phyloP scores from a whole-genome alignment of 2,797 vertebrate species.

The Rhadinocentrus ornatus region DNA sequence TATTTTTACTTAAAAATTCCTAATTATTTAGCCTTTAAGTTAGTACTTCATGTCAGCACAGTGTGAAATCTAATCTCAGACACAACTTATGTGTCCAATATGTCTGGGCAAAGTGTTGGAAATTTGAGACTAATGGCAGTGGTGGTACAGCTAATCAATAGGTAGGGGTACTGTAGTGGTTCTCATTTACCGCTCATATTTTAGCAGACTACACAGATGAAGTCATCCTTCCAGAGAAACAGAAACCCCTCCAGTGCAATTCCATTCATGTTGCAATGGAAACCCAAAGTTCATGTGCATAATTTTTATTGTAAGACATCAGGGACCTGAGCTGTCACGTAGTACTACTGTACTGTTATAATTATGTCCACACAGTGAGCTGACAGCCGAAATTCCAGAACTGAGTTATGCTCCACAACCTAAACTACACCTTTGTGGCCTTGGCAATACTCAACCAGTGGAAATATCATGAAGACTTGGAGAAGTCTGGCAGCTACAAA shows the following conservation, averaged over 20 bases:
- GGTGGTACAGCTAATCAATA: background rate
- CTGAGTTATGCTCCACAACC: conserved; percentile 14
- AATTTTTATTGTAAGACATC: background rate
- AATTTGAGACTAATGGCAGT: conserved; percentile 4
- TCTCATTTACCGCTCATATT: background rate
- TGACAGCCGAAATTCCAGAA: conserved; percentile 9
- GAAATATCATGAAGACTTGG: conserved; percentile 35
- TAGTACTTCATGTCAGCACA: background rate
- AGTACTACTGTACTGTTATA: background rate
- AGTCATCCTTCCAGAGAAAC: background rate
- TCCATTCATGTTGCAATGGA: conserved; percentile 4
- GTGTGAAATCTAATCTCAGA: background rate
- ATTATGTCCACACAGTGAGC: background rate
- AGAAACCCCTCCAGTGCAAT: background rate
- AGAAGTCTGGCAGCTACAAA: conserved; percentile 33
- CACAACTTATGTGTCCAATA: background rate
- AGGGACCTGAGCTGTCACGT: conserved; percentile 7
- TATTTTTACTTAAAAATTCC: no score
- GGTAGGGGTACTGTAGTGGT: background rate
- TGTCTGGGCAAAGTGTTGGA: background rate
- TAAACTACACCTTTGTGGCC: conserved; percentile 35
- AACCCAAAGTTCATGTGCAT: background rate
- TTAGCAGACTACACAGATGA: background rate
- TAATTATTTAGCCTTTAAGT: no score
- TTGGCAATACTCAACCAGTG: conserved; percentile 30